A percentile compares a stretch with the other conserved stretches of the same genome.
Evolutionary conservation across 2,888 invertebrate species (phyloP).

Genomic region (Unio delphinus): DNA sequence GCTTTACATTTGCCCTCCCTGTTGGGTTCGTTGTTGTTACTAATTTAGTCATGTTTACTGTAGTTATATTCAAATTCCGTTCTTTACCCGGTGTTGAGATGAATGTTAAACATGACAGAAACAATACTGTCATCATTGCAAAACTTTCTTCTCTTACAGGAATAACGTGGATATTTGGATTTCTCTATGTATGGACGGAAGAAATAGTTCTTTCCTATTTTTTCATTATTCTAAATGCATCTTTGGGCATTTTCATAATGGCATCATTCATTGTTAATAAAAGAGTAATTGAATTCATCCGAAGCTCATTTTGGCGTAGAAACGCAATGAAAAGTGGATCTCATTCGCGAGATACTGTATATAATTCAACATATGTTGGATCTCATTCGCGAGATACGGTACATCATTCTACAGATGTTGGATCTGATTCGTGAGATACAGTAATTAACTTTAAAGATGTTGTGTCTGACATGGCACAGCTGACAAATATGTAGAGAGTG

Average conservation of each 20-base stretch:
- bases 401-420: no score
- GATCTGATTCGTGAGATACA: no score
- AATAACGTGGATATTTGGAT: constrained; percentile 25
- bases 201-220: constrained; percentile 15
- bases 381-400: no score
- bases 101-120: constrained; percentile 19
- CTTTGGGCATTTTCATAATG: constrained; percentile 23
- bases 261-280: constrained; percentile 16
- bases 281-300: not conserved
- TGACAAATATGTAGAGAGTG: no score
- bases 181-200: constrained; percentile 19
- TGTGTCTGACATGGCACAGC: no score
- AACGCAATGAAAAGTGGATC: no score
- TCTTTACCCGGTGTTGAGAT: constrained; percentile 4
- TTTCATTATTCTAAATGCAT: constrained; percentile 21
- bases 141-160: constrained; percentile 26
- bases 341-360: no score
- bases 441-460: no score
- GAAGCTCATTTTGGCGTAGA: no score
- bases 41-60: constrained; percentile 18
- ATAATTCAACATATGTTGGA: no score
- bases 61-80: constrained; percentile 8
- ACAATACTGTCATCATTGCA: constrained; percentile 12
- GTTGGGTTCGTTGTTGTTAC: constrained; percentile 7
- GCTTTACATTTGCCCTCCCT: constrained; percentile 18